phyloP scores from a whole-genome alignment of 1,140 invertebrate genomes.

The Pristionchus pacificus region DNA sequence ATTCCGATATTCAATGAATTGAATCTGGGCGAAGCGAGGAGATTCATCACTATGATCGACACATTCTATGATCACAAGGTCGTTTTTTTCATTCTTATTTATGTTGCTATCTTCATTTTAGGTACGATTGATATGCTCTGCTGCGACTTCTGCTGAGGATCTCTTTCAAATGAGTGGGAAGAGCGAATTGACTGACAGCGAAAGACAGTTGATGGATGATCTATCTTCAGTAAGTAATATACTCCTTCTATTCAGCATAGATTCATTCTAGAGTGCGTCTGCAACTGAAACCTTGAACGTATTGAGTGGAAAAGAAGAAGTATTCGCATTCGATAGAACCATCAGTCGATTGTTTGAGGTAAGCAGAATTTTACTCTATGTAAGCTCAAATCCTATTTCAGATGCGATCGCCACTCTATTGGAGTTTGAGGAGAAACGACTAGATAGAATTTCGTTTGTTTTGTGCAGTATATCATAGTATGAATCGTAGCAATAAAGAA shows the following conservation, averaged over 20 bases:
- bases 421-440: slow-evolving; percentile 62
- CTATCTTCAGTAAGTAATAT: slow-evolving; percentile 62
- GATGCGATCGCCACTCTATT: slow-evolving; percentile 90
- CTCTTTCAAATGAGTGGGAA: slow-evolving; percentile 69
- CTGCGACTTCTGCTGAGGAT: slow-evolving; percentile 70
- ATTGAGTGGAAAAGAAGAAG: slow-evolving; percentile 92
- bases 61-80: slow-evolving; percentile 92
- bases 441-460: too few species aligned
- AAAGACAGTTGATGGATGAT: slow-evolving; percentile 87
- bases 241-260: slow-evolving; percentile 30
- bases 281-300: slow-evolving; percentile 64
- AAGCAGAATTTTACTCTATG: too few species aligned
- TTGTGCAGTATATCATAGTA: too few species aligned
- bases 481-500: too few species aligned
- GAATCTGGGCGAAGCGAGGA: slow-evolving; percentile 73
- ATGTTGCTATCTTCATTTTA: slow-evolving; percentile 53
- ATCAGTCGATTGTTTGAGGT: slow-evolving; percentile 80
- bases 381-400: too few species aligned
- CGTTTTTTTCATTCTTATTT: slow-evolving; percentile 3
- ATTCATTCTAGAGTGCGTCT: slow-evolving; percentile 8
- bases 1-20: slow-evolving; percentile 75
- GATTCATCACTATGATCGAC: slow-evolving; percentile 95
- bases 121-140: slow-evolving; percentile 75
- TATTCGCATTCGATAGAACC: slow-evolving; percentile 91
- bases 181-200: slow-evolving; percentile 66